Conservation (phyloP, 2,113 vertebrate genomes). For the Laterallus jamaicensis region DNA sequence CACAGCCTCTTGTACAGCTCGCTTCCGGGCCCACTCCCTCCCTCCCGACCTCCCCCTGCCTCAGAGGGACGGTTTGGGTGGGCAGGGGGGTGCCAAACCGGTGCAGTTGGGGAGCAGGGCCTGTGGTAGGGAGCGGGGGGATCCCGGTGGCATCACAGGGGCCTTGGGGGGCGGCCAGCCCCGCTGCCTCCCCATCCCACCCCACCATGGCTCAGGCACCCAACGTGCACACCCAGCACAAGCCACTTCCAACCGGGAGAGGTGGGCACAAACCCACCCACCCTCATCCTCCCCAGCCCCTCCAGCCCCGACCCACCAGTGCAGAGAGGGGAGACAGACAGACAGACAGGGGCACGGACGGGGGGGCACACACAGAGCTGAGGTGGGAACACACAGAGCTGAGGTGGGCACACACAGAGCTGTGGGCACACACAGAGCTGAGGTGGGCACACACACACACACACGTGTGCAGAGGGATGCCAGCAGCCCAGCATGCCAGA, state of each 20-base stretch:
- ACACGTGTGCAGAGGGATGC: not conserved
- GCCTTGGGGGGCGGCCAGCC: not conserved
- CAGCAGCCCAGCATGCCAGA: not conserved
- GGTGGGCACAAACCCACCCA: not conserved
- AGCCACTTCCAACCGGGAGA: constrained; percentile 2
- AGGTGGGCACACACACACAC: too few species aligned
- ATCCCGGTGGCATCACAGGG: accelerated
- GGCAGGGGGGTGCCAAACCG: not conserved
- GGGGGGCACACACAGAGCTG: not conserved
- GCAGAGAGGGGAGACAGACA: not conserved
- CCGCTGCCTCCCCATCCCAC: too few species aligned
- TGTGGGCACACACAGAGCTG: not conserved
- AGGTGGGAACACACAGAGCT: too few species aligned
- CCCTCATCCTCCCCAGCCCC: not conserved
- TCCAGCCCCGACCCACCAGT: not conserved
- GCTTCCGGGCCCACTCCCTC: accelerated
- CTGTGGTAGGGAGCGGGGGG: not conserved
- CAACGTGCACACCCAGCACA: not conserved
- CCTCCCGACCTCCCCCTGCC: not conserved
- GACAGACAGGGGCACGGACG: not conserved
- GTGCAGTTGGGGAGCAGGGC: not conserved
- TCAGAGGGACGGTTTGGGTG: not conserved
- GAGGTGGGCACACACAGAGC: not conserved
- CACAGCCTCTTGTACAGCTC: not conserved
- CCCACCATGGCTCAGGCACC: not conserved